Base-by-base conservation (phyloP, 2,888 invertebrate genomes). In the Drosophila greeni region DNA sequence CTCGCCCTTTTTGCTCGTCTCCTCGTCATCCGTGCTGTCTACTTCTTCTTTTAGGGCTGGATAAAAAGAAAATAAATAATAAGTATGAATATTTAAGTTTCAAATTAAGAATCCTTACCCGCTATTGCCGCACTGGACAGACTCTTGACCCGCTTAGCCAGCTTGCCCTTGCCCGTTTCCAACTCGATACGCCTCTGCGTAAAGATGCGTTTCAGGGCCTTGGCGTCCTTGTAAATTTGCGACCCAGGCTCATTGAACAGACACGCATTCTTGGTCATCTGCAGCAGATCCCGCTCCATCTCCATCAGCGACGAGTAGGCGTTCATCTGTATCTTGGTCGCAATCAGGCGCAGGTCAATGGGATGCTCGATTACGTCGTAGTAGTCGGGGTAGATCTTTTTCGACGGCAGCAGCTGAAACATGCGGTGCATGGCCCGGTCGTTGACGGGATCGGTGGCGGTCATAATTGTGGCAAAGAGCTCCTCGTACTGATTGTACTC, bases 231-330 rank as follows among this genome's bases (percentile, higher is more conserved):
- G 87, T 97, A 98, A 77, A 99, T 98, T 87, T 95, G 94, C 14
- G 98, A 98, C 3, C 97, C 97, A 0, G 99, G 97, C 86, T 98
- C 98, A 87, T 99, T 99, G 86, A 97, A 99, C 18, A 93, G 91
- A 86, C 97, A 98, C 0, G 99, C 99, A 89, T 99, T 99, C 74
- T 95, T 94, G 48, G 95, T 95, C 95, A 99, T 96, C 54, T 95
- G 90, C 72, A 94, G 88, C 37, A 99, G 89, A 90, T 99, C 99
- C 69, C 93, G 93, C 87, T 98, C 98, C 90, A 99, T 91, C 57
- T 97, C 97, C 45, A 90, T 90, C 34, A 99, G 88, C 70, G 90
- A 92, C 0, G 91, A 90, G 86, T 99, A 99, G 56, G 94, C 93
- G 54, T 93, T 93, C 60, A 93, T 93, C 89, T 96, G 96, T 54